A percentile compares a stretch with the other conserved stretches of the same genome.
phyloP scores from a whole-genome alignment of 2,797 vertebrate species.

The Graptemys geographica region DNA sequence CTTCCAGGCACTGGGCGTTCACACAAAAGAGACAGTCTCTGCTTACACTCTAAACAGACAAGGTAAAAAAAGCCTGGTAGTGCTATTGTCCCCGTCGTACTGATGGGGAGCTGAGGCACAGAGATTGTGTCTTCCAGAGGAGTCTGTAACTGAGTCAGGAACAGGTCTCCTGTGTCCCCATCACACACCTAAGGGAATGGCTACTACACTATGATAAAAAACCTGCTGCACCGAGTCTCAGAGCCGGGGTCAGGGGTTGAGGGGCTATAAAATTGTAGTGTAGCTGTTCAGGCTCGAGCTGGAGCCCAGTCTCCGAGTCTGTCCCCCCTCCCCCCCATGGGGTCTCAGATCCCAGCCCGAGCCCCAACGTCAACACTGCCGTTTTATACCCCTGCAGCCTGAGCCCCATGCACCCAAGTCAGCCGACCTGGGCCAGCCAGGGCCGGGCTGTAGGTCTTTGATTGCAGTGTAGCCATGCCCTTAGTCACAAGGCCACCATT shows the following conservation, averaged over 20 bases:
- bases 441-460: not conserved
- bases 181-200: not conserved
- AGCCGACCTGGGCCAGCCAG: not conserved
- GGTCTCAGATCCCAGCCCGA: not conserved
- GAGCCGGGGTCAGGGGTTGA: not conserved
- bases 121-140: not conserved
- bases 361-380: not conserved
- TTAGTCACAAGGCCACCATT: not conserved
- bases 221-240: too few species aligned
- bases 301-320: not conserved
- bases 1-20: not conserved
- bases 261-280: not conserved
- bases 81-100: not conserved
- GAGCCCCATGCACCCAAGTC: not conserved
- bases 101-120: not conserved
- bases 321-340: not conserved
- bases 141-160: not conserved
- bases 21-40: not conserved
- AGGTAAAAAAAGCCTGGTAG: not conserved
- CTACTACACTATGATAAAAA: not conserved
- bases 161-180: not conserved
- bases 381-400: not conserved
- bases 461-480: too few species aligned
- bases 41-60: not conserved
- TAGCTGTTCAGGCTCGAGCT: not conserved